These are phyloP conservation scores for Sebastes hubbsi DNA, from an alignment of 2,797 vertebrate genomes.

Conservation along the genomic window DNA sequence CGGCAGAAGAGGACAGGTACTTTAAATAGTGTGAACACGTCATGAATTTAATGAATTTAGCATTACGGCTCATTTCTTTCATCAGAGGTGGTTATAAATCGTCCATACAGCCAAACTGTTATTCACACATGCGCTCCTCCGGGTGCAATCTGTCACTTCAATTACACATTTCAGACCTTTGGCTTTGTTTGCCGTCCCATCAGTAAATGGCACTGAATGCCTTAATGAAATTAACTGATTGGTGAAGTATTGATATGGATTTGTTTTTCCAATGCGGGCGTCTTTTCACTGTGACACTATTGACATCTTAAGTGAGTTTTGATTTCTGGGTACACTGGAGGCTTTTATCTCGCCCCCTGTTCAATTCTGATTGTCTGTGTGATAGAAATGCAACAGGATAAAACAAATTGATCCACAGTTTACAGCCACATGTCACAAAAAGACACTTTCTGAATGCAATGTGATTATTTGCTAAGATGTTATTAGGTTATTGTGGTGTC, in stretches of 20 bases:
- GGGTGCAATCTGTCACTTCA: constrained; percentile 38
- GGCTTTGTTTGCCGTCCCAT: constrained; percentile 76
- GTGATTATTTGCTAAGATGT: constrained; percentile 62
- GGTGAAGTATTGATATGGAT: constrained; percentile 74
- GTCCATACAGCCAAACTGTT: not conserved
- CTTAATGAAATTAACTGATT: constrained; percentile 84
- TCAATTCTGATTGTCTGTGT: constrained; percentile 57
- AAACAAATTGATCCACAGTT: constrained; percentile 52
- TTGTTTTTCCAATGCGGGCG: constrained; percentile 69
- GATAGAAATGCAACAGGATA: constrained; percentile 55
- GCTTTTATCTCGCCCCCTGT: constrained; percentile 74
- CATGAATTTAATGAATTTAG: constrained; percentile 34
- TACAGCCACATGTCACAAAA: constrained; percentile 10
- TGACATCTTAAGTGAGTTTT: constrained; percentile 82
- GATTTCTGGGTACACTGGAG: constrained; percentile 60
- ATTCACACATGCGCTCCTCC: constrained; percentile 13
- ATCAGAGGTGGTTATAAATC: constrained; percentile 40
- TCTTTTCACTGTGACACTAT: constrained; percentile 76
- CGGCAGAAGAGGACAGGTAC: not conserved
- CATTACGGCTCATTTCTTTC: constrained; percentile 32
- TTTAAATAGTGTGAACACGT: constrained; percentile 45
- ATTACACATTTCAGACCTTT: constrained; percentile 76
- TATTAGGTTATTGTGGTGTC: constrained; percentile 33
- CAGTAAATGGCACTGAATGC: constrained; percentile 74
- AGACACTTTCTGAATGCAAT: constrained; percentile 46